Percentiles rank a stretch among this genome's conserved stretches.
These are phyloP conservation scores for Epizoanthus ramosus DNA, from an alignment of 92 coral and sea anemone species.

Conservation along the genomic window DNA sequence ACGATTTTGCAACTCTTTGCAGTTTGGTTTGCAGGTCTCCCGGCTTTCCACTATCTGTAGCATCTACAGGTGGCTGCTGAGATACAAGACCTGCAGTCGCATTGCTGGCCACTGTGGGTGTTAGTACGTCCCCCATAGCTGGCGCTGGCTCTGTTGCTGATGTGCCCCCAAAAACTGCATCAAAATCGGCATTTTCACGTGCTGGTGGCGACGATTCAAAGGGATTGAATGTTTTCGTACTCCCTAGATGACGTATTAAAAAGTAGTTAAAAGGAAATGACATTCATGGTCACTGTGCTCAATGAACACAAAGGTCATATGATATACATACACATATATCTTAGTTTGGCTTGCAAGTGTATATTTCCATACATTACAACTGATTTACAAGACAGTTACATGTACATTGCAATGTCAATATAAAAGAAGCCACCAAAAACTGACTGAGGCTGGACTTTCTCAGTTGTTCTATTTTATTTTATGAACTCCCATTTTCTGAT, in stretches of 20 bases:
- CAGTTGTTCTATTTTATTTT: too few relatives aligned
- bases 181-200: constrained; percentile 30
- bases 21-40: constrained; percentile 29
- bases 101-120: constrained; percentile 10
- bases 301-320: too few relatives aligned
- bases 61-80: constrained; percentile 16
- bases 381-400: too few relatives aligned
- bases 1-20: constrained; percentile 31
- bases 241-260: neutral
- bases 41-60: constrained; percentile 28
- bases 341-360: too few relatives aligned
- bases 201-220: constrained; percentile 18
- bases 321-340: too few relatives aligned
- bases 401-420: too few relatives aligned
- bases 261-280: neutral
- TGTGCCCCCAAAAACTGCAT: constrained; percentile 46
- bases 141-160: neutral
- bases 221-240: constrained; percentile 19
- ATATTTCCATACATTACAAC: too few relatives aligned
- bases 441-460: too few relatives aligned
- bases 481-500: too few relatives aligned
- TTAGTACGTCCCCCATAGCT: constrained; percentile 24
- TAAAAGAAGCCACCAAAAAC: too few relatives aligned
- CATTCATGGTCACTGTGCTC: too few relatives aligned
- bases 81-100: neutral